A percentile compares a stretch with the other conserved stretches of the same genome.
Evolutionary conservation across 2,888 invertebrate species (phyloP).

Genomic region (Epinotia bilunana): DNA sequence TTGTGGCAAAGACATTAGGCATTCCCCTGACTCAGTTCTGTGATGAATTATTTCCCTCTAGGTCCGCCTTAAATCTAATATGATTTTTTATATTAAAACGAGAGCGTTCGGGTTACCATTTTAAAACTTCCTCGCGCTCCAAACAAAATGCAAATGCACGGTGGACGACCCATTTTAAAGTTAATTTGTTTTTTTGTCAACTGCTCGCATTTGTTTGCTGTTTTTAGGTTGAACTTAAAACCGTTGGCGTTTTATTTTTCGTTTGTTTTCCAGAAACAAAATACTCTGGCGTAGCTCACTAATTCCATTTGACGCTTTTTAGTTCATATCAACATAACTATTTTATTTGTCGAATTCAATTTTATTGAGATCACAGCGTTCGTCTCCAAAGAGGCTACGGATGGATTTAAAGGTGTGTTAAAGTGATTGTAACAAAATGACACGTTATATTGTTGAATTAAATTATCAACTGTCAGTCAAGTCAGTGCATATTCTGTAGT

Average conservation of each 20-base stretch:
- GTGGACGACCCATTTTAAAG: constrained; percentile 32
- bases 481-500: no score
- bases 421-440: no score
- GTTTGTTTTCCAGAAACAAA: not conserved
- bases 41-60: constrained; percentile 42
- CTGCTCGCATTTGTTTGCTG: constrained; percentile 23
- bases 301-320: not conserved
- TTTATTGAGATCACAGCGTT: no score
- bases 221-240: constrained; percentile 27
- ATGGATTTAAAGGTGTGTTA: no score
- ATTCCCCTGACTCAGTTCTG: constrained; percentile 37
- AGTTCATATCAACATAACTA: no score
- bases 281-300: not conserved
- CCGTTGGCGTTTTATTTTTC: constrained; percentile 2
- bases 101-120: constrained; percentile 20
- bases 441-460: no score
- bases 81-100: constrained; percentile 17
- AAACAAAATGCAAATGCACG: constrained; percentile 32
- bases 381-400: no score
- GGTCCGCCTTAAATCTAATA: constrained; percentile 28
- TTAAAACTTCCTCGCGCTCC: constrained; percentile 23
- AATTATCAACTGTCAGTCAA: no score
- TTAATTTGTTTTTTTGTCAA: constrained; percentile 36
- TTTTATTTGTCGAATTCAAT: no score
- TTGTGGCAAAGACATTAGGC: constrained; percentile 44